Evolutionary conservation across 2,888 invertebrate genomes (phyloP).

Genomic region (Synergus itoensis): DNA sequence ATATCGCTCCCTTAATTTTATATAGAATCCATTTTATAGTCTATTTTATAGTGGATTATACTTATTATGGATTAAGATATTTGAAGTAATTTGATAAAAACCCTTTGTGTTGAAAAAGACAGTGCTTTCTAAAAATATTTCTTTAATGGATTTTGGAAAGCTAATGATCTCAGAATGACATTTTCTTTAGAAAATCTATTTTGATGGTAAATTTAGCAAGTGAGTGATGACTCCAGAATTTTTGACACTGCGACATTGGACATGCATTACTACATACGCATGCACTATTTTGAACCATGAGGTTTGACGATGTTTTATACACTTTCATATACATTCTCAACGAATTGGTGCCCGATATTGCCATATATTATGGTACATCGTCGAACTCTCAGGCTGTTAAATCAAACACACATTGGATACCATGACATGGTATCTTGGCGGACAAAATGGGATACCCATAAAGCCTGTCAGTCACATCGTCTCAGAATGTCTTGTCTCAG

Average conservation of each 20-base stretch:
- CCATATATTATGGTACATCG: slow-evolving; percentile 67
- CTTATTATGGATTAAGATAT: background rate
- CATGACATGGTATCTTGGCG: slow-evolving; percentile 52
- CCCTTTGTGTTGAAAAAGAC: background rate
- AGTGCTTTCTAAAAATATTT: too few species aligned
- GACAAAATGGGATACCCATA: slow-evolving; percentile 63
- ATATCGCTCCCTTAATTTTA: background rate
- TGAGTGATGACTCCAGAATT: background rate
- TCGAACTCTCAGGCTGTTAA: slow-evolving; percentile 56
- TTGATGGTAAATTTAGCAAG: too few species aligned
- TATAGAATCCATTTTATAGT: background rate
- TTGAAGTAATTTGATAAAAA: background rate
- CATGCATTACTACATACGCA: slow-evolving; percentile 43
- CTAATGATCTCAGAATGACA: too few species aligned
- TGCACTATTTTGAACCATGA: slow-evolving; percentile 19
- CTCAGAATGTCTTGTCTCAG: slow-evolving; percentile 46
- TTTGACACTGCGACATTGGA: slow-evolving; percentile 34
- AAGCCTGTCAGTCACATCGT: slow-evolving; percentile 65
- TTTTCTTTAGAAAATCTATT: background rate
- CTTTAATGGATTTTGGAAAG: too few species aligned
- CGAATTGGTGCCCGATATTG: slow-evolving; percentile 68
- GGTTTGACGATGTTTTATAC: slow-evolving; percentile 66
- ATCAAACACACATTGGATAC: slow-evolving; percentile 64
- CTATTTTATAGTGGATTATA: background rate
- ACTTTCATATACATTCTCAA: slow-evolving; percentile 59